These are phyloP conservation scores for Micropoecilia bifurca DNA, from an alignment of 2,797 vertebrate genomes.

Conservation along the genomic window DNA sequence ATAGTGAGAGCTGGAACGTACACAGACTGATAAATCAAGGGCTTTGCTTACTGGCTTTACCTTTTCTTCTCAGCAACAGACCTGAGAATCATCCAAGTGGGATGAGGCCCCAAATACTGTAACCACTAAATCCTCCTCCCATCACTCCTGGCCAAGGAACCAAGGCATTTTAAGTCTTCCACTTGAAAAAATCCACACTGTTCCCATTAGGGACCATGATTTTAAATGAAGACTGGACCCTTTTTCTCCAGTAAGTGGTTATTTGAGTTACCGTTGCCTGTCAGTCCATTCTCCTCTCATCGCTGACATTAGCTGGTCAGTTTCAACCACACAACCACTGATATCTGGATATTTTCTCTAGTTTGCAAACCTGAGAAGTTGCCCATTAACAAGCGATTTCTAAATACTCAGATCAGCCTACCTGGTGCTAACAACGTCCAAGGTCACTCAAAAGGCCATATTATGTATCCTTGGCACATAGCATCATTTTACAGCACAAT, in stretches of 20 bases:
- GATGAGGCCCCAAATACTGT: neutral
- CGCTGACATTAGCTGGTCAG: neutral
- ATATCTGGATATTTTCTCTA: neutral
- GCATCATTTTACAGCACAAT: no score
- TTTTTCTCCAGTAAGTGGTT: neutral
- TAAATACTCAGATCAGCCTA: neutral
- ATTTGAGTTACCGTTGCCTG: neutral
- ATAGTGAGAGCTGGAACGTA: neutral
- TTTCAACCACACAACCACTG: neutral
- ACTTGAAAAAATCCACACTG: neutral
- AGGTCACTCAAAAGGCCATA: neutral
- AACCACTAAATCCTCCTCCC: neutral
- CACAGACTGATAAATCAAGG: neutral
- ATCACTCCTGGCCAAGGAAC: neutral
- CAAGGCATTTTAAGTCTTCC: neutral
- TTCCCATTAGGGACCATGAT: neutral
- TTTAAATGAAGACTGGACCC: neutral
- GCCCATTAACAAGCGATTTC: neutral
- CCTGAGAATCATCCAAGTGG: neutral
- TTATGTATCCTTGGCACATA: no score
- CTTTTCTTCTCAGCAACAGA: neutral
- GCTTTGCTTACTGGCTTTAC: neutral
- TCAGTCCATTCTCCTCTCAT: neutral
- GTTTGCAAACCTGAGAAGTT: neutral
- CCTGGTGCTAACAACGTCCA: neutral